Base-by-base conservation (phyloP, 2,113 vertebrate genomes). In the Acrocephalus kingi region DNA sequence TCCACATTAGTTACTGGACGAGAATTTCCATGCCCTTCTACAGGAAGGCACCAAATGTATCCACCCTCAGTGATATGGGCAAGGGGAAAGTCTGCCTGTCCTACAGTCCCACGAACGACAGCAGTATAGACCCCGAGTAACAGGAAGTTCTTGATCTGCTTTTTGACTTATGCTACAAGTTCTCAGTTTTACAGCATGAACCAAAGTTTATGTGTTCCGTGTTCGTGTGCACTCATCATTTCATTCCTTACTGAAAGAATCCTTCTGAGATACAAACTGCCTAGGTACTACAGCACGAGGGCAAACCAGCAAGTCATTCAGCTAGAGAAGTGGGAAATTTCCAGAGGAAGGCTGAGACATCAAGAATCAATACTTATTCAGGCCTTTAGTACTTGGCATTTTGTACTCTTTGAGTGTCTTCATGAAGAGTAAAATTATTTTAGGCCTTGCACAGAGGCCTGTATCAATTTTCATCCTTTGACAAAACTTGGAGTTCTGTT, bases 31-130 rank as follows among this genome's bases (percentile, higher is more conserved):
- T 19, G 16, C 30, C 16, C 9, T 77, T 80, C 41, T 35, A 39
- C 28, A 55, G 27, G 16, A 71, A 67, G 30, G 22, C 30, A 62
- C 27, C 16, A 31, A 80, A 66, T 2, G 11, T 56, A 23, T 80
- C 51, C 21, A 33, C 24, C 19, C 45, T 54, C 46, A 84, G 25
- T 1, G 2, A n/a, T 25, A 33, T 0, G 3, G 19, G 28, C 1
- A 1, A 27, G 31, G 12, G 8, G 43, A 37, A 84, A 56, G 16
- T 33, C 61, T 33, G 46, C 14, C 9, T 62, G 43, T 37, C 37
- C 39, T 27, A 49, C 16, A 58, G 78, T 21, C 24, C 31, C 31
- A 22, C 3, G 49, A 55, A 56, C 3, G 37, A 48, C 11, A 62
- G 39, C 33, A 52, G 17, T 6, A 59, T 0, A 64, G 30, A 79